Evolutionary conservation across 2,113 vertebrate genomes (phyloP).

Genomic region (Chroicocephalus ridibundus): DNA sequence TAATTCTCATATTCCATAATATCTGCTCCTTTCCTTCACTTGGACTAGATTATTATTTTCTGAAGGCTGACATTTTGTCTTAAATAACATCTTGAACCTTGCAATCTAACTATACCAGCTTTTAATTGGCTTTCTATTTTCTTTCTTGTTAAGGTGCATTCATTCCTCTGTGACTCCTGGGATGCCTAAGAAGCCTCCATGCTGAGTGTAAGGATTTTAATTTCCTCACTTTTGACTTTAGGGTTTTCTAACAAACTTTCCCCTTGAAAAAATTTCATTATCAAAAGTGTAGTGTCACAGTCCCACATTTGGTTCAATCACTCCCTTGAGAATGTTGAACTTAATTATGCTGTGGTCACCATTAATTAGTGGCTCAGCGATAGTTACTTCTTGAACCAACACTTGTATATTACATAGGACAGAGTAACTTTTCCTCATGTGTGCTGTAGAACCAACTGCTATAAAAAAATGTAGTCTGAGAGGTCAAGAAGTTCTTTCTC

Average conservation of each 20-base stretch:
- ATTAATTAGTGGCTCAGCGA: constrained; percentile 35
- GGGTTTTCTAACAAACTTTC: constrained; percentile 39
- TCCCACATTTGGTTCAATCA: constrained; percentile 34
- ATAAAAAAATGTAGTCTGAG: constrained; percentile 39
- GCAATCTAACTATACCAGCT: neutral
- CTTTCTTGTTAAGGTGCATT: constrained; percentile 59
- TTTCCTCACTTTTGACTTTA: constrained; percentile 64
- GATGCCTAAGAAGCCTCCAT: constrained; percentile 63
- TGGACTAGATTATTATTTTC: neutral
- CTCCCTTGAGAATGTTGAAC: constrained; percentile 53
- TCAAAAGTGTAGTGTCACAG: constrained; percentile 61
- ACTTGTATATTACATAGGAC: constrained; percentile 12
- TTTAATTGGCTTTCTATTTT: constrained; percentile 39
- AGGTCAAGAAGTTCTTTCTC: constrained; percentile 25
- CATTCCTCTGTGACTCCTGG: constrained; percentile 58
- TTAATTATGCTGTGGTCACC: constrained; percentile 51
- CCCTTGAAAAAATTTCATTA: constrained; percentile 46
- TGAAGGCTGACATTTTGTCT: neutral
- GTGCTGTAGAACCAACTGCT: constrained; percentile 36
- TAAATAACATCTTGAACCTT: constrained; percentile 6
- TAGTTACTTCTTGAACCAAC: constrained; percentile 48
- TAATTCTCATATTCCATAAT: neutral
- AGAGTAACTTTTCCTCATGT: constrained; percentile 20
- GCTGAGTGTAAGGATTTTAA: constrained; percentile 67
- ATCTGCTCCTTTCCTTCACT: neutral